These are phyloP conservation scores for Eupeodes latifasciatus DNA, from an alignment of 2,888 invertebrate species.

Conservation along the genomic window DNA sequence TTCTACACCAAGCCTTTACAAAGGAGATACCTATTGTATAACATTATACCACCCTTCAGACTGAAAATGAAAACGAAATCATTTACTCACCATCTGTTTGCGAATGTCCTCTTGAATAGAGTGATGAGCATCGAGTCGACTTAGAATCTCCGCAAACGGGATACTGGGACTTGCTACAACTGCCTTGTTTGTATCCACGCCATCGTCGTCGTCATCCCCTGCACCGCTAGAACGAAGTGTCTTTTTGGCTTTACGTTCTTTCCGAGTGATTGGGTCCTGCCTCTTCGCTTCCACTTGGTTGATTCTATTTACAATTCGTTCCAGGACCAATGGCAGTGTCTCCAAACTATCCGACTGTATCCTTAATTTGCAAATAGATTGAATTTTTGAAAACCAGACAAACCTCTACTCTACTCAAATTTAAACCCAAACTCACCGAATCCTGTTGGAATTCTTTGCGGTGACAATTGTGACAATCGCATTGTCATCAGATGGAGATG, in stretches of 20 bases:
- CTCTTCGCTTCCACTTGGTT: slow-evolving; percentile 76
- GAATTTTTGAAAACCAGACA: slow-evolving; percentile 42
- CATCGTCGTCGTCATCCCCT: slow-evolving; percentile 47
- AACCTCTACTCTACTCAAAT: not conserved
- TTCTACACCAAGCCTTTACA: not conserved
- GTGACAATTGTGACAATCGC: slow-evolving; percentile 82
- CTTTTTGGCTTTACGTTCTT: slow-evolving; percentile 57
- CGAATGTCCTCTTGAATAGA: slow-evolving; percentile 82
- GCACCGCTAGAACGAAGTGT: slow-evolving; percentile 3
- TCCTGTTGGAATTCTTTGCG: slow-evolving; percentile 83
- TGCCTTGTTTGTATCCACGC: slow-evolving; percentile 76
- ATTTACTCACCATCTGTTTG: slow-evolving; percentile 80
- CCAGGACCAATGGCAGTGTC: slow-evolving; percentile 82
- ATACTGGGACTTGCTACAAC: slow-evolving; percentile 79
- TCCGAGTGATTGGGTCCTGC: slow-evolving; percentile 77
- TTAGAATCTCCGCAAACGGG: slow-evolving; percentile 81
- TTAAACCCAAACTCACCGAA: slow-evolving; percentile 79
- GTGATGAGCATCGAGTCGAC: slow-evolving; percentile 81
- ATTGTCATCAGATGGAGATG: slow-evolving; percentile 68
- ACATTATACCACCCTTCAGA: not conserved
- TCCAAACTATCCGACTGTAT: slow-evolving; percentile 83
- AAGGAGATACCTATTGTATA: not conserved
- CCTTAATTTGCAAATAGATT: slow-evolving; percentile 77
- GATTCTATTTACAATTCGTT: slow-evolving; percentile 80
- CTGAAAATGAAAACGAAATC: not conserved